A percentile compares a stretch with the other conserved stretches of the same genome.
Evolutionary conservation across 2,113 vertebrate species (phyloP).

Genomic region (Gopherus evgoodei): DNA sequence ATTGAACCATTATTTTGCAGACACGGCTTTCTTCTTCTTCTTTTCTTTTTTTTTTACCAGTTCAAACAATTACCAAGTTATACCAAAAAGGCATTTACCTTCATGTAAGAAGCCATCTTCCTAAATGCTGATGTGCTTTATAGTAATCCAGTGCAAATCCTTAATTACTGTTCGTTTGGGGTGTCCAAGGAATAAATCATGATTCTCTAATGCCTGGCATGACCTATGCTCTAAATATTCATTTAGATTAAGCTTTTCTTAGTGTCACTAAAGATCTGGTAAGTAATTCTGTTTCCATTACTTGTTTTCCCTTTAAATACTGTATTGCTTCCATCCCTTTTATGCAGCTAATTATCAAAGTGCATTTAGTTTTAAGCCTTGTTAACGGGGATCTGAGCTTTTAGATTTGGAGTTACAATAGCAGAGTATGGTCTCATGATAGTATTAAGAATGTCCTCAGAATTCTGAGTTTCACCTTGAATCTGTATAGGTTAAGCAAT

Average conservation of each 20-base stretch:
- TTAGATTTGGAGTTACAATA: neutral
- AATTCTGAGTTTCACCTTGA: constrained; percentile 32
- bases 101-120: neutral
- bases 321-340: constrained; percentile 5
- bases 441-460: neutral
- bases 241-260: constrained; percentile 4
- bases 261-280: neutral
- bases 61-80: neutral
- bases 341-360: constrained; percentile 17
- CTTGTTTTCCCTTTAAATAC: constrained; percentile 23
- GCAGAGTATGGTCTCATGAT: rapidly evolving
- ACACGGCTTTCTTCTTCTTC: neutral
- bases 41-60: neutral
- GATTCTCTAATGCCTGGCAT: neutral
- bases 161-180: constrained; percentile 54
- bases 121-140: neutral
- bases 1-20: neutral
- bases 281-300: constrained; percentile 22
- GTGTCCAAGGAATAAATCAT: constrained; percentile 49
- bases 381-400: neutral
- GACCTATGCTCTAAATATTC: constrained; percentile 12
- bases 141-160: constrained; percentile 9
- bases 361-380: neutral
- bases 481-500: neutral
- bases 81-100: constrained; percentile 5